Evolutionary conservation across 1,140 invertebrate genomes (phyloP).

Genomic region (Phymorhynchus buccinoides): DNA sequence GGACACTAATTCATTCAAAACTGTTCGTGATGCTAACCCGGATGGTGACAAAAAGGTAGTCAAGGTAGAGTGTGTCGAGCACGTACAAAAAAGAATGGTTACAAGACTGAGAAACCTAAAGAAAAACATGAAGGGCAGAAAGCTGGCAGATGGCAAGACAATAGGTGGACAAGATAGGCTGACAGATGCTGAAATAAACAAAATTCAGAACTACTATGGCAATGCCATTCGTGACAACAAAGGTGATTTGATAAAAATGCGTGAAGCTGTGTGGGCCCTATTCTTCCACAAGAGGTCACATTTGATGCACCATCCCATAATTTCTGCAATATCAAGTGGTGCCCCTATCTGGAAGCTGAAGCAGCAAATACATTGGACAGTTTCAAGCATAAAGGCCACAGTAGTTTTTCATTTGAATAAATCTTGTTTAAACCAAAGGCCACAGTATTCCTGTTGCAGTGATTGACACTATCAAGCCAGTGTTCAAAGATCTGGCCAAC

Average conservation of each 20-base stretch:
- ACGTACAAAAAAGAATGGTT: slow-evolving; percentile 47
- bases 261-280: slow-evolving; percentile 24
- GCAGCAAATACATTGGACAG: neutral
- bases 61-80: slow-evolving; percentile 43
- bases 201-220: slow-evolving; percentile 41
- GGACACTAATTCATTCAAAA: slow-evolving; percentile 32
- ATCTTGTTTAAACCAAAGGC: too few species aligned
- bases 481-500: neutral
- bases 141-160: slow-evolving; percentile 41
- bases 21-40: neutral
- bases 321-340: slow-evolving; percentile 16
- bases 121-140: slow-evolving; percentile 2
- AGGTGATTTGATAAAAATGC: slow-evolving; percentile 23
- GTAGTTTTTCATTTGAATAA: too few species aligned
- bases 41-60: slow-evolving; percentile 19
- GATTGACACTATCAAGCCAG: neutral
- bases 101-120: slow-evolving; percentile 34
- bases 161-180: slow-evolving; percentile 35
- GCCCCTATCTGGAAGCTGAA: neutral
- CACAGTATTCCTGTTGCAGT: neutral
- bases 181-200: slow-evolving; percentile 28
- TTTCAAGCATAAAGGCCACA: neutral
- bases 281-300: slow-evolving; percentile 29
- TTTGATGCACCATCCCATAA: neutral
- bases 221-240: slow-evolving; percentile 37